A percentile compares a stretch with the other conserved stretches of the same genome.
Evolutionary conservation across 2,797 vertebrate species (phyloP).

Genomic region (Scolopax rusticola): DNA sequence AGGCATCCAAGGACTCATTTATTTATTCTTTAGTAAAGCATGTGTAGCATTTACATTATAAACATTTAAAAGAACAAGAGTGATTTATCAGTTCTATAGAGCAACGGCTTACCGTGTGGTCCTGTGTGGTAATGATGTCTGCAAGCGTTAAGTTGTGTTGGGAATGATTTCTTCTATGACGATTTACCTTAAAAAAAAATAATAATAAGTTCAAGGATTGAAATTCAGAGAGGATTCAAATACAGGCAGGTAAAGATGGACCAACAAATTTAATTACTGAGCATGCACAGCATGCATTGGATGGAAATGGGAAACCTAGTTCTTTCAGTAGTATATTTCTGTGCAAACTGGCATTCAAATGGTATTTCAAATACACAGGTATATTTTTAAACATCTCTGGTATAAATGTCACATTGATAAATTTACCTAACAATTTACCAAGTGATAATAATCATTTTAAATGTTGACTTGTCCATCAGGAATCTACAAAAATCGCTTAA

Average conservation of each 20-base stretch:
- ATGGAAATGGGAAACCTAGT: not conserved
- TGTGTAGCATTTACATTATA: not conserved
- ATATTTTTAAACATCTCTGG: not conserved
- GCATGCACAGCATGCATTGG: not conserved
- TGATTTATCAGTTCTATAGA: not conserved
- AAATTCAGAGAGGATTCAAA: not conserved
- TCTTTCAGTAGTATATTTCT: not conserved
- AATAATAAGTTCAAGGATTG: not conserved
- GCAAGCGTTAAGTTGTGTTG: conserved; percentile 76
- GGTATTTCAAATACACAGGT: not conserved
- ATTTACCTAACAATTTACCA: not conserved
- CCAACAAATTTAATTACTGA: not conserved
- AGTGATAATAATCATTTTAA: not conserved
- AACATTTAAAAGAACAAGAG: not conserved
- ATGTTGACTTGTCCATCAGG: too few relatives aligned
- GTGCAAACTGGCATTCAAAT: not conserved
- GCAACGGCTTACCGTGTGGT: conserved; percentile 74
- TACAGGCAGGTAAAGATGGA: not conserved
- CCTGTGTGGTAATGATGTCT: conserved; percentile 75
- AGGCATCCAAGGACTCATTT: not conserved
- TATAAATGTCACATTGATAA: not conserved
- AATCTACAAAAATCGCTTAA: not conserved
- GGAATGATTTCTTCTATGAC: conserved; percentile 84
- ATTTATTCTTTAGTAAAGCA: not conserved
- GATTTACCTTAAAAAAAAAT: conserved; percentile 74